Conservation (phyloP, 2,797 vertebrate species). For the Gymnoscopelus microlampas region DNA sequence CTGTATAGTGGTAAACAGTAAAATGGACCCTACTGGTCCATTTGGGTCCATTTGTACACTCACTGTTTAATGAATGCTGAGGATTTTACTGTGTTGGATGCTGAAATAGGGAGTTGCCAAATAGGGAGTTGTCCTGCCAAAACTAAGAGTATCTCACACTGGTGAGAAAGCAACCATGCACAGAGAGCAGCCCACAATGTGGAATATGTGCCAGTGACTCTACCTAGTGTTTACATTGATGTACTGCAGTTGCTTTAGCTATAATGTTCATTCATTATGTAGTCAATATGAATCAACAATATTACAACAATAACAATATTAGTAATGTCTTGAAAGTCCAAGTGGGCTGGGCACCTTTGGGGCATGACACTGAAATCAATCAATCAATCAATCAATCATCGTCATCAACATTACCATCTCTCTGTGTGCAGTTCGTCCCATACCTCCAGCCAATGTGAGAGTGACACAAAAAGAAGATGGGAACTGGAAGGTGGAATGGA, state of each 20-base stretch:
- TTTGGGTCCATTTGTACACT: too few species aligned
- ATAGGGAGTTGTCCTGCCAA: background rate
- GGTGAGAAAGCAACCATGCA: background rate
- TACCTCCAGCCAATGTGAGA: conserved; percentile 41
- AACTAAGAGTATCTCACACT: conserved; percentile 12
- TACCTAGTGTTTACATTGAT: conserved; percentile 49
- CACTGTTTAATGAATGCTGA: too few species aligned
- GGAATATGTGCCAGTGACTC: conserved; percentile 24
- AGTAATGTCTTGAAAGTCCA: too few species aligned
- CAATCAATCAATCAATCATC: too few species aligned
- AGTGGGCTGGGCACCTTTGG: too few species aligned
- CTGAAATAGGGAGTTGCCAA: too few species aligned
- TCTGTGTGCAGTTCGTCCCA: conserved; percentile 56
- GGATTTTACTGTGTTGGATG: too few species aligned
- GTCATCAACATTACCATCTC: background rate
- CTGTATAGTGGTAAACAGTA: too few species aligned
- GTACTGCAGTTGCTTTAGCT: conserved; percentile 34
- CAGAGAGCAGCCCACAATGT: background rate
- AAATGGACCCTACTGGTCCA: too few species aligned
- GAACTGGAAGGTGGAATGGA: conserved; percentile 67
- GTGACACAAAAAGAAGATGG: conserved; percentile 23
- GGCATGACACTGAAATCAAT: too few species aligned
- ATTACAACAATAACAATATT: background rate
- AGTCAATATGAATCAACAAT: too few species aligned
- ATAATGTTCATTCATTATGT: background rate